Conservation (phyloP, 2,888 invertebrate genomes). For the Leptogaster cylindrica region DNA sequence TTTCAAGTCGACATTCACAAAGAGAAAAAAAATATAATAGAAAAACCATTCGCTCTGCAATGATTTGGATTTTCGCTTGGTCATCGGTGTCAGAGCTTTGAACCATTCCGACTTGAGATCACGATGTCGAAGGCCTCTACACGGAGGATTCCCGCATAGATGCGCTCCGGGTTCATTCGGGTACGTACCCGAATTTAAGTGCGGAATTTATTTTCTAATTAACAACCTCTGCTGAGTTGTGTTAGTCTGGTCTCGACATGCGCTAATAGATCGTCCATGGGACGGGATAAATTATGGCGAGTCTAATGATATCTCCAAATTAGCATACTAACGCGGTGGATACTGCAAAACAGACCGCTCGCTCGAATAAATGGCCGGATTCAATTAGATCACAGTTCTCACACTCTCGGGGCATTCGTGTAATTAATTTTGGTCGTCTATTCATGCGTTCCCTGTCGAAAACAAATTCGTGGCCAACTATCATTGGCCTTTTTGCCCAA, state of each 20-base stretch:
- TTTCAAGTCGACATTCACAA: not conserved
- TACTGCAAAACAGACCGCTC: not conserved
- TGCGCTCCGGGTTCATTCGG: not conserved
- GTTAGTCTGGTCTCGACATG: not conserved
- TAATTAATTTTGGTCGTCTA: conserved; percentile 23
- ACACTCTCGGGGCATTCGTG: conserved; percentile 19
- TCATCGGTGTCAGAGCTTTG: conserved; percentile 27
- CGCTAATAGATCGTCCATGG: no score
- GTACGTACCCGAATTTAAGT: conserved; percentile 1
- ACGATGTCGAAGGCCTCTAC: not conserved
- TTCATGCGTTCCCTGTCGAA: no score
- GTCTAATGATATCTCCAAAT: conserved; percentile 24
- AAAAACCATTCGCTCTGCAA: no score
- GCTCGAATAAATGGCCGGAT: conserved; percentile 7
- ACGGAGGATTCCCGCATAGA: conserved; percentile 10
- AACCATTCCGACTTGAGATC: not conserved
- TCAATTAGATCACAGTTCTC: conserved; percentile 27
- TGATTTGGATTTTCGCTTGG: conserved; percentile 10
- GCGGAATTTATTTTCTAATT: conserved; percentile 31
- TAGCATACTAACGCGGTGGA: conserved; percentile 32
- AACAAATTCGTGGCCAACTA: no score
- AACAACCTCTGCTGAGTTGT: not conserved
- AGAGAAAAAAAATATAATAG: conserved; percentile 6
- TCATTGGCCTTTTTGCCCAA: no score
- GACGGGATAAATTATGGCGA: no score